Conservation (phyloP, 2,888 invertebrate genomes). For the Phasia obesa region DNA sequence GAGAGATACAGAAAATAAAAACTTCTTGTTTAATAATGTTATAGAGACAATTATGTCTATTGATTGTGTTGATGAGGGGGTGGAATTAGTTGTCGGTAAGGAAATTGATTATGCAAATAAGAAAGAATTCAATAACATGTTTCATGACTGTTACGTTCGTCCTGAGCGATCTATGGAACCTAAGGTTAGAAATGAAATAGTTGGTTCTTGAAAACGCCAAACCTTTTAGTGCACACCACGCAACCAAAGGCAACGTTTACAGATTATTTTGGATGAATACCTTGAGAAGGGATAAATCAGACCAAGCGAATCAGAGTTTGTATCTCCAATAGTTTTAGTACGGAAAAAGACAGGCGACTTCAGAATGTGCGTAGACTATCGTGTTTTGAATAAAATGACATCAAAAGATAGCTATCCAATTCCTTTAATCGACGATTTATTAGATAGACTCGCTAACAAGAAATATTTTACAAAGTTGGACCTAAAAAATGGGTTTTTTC, state of each 20-base stretch:
- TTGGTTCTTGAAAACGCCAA: constrained; percentile 37
- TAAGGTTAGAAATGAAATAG: constrained; percentile 26
- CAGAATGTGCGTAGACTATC: not conserved
- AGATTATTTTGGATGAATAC: constrained; percentile 46
- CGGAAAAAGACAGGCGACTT: constrained; percentile 13
- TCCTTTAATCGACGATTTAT: constrained; percentile 55
- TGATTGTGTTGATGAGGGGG: not conserved
- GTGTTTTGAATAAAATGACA: constrained; percentile 21
- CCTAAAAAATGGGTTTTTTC: not conserved
- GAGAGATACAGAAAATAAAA: too few relatives aligned
- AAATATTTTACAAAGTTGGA: constrained; percentile 41
- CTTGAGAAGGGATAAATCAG: constrained; percentile 1
- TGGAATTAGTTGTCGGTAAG: not conserved
- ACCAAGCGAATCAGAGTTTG: constrained; percentile 49
- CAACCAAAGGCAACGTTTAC: constrained; percentile 40
- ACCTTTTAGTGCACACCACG: constrained; percentile 54
- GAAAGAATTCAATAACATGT: not conserved
- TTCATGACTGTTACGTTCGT: not conserved
- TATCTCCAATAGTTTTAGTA: constrained; percentile 49
- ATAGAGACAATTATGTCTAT: too few relatives aligned
- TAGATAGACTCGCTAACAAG: constrained; percentile 35
- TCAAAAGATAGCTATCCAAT: constrained; percentile 51
- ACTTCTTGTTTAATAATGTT: too few relatives aligned
- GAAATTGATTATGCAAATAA: not conserved
- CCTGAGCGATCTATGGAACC: constrained; percentile 24